phyloP scores from a whole-genome alignment of 2,888 invertebrate species.

The Scaptomyza reducta region DNA sequence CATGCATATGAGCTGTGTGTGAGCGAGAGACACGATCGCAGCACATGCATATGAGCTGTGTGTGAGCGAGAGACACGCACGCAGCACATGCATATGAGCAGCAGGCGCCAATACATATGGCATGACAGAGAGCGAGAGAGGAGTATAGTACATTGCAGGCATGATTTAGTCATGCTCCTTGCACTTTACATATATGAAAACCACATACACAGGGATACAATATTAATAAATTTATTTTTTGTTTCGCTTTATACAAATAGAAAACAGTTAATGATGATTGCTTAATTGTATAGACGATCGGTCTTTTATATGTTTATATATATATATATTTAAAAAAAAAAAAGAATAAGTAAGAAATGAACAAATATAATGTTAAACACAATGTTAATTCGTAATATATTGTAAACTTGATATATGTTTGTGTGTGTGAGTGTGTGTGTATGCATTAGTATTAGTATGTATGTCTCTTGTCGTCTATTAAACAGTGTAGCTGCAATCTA shows the following conservation, averaged over 20 bases:
- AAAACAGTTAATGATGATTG: constrained; percentile 74
- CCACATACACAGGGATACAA: constrained; percentile 8
- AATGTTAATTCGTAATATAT: constrained; percentile 20
- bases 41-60: constrained; percentile 28
- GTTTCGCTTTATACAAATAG: constrained; percentile 73
- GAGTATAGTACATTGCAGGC: too few relatives aligned
- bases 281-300: constrained; percentile 46
- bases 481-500: constrained; percentile 23
- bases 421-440: background rate
- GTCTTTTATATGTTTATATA: constrained; percentile 9
- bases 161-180: too few relatives aligned
- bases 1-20: constrained; percentile 11
- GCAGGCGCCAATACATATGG: constrained; percentile 14
- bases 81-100: constrained; percentile 24
- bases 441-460: constrained; percentile 13
- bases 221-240: constrained; percentile 56
- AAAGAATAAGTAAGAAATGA: constrained; percentile 25
- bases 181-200: background rate
- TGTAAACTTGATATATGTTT: constrained; percentile 24
- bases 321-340: constrained; percentile 9
- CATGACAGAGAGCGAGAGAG: background rate
- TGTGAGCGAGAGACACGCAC: background rate
- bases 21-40: background rate
- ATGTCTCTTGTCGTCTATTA: constrained; percentile 31
- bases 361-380: constrained; percentile 31